These are phyloP conservation scores for Macrostomum lignano DNA, from an alignment of 1,140 invertebrate species.

Conservation along the genomic window DNA sequence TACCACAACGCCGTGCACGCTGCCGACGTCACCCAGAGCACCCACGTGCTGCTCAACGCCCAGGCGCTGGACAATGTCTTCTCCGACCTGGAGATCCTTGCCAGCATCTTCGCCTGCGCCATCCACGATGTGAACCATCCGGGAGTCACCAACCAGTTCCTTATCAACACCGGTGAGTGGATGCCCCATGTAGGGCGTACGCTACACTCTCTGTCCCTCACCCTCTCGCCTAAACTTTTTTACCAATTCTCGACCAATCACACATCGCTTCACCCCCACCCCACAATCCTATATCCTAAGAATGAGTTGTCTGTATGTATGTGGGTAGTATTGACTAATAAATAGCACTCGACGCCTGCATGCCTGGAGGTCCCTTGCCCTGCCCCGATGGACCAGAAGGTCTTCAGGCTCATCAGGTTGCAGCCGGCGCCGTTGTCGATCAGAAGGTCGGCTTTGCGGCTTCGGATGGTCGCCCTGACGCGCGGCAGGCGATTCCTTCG, in stretches of 20 bases:
- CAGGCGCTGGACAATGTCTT: conserved; percentile 33
- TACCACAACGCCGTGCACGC: conserved; percentile 7
- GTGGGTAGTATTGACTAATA: not conserved
- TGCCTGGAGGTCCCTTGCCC: too few species aligned
- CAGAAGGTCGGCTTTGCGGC: too few species aligned
- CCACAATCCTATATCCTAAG: not conserved
- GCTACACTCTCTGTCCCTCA: not conserved
- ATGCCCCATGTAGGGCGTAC: not conserved
- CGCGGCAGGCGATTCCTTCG: too few species aligned
- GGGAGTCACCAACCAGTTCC: conserved; percentile 32
- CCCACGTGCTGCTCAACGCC: conserved; percentile 1
- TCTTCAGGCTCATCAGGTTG: too few species aligned
- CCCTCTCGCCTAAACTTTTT: not conserved
- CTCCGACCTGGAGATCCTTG: conserved; percentile 30
- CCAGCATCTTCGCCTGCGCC: conserved; percentile 31
- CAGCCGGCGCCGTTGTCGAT: too few species aligned
- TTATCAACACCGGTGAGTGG: conserved; percentile 28
- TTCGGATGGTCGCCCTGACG: too few species aligned
- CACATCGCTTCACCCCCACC: not conserved
- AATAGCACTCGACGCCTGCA: too few species aligned
- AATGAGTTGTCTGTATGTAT: conserved; percentile 1
- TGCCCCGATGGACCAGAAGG: too few species aligned
- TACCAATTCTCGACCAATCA: not conserved
- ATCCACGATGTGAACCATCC: conserved; percentile 34
- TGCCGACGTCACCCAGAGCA: conserved; percentile 5